Conservation (phyloP, 2,888 invertebrate genomes). For the Pseudolycoriella hygida region DNA sequence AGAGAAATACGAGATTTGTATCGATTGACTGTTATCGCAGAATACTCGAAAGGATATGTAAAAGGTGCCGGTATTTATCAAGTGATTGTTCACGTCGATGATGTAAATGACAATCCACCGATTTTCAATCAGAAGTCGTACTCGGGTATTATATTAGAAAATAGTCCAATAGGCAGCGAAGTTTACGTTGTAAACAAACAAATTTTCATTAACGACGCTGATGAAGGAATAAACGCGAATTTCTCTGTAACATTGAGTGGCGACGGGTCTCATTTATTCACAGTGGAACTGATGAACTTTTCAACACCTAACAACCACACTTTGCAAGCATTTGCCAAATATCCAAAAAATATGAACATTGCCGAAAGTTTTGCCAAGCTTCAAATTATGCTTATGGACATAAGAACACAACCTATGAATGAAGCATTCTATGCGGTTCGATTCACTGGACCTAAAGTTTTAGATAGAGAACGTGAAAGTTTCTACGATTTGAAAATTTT, state of each 20-base stretch:
- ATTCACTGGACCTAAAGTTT: conserved; percentile 25
- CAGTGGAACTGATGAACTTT: conserved; percentile 35
- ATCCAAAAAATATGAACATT: conserved; percentile 19
- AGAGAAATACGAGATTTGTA: conserved; percentile 56
- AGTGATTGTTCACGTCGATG: conserved; percentile 62
- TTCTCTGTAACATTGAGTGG: conserved; percentile 54
- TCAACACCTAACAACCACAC: conserved; percentile 16
- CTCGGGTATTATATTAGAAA: conserved; percentile 63
- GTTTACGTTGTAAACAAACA: conserved; percentile 43
- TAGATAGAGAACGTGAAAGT: conserved; percentile 58
- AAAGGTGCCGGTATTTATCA: conserved; percentile 61
- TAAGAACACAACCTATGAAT: conserved; percentile 18
- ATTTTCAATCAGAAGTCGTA: conserved; percentile 52
- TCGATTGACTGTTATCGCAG: conserved; percentile 61
- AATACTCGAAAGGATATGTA: conserved; percentile 49
- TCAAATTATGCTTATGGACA: conserved; percentile 22
- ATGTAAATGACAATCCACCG: conserved; percentile 78
- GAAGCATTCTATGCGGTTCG: conserved; percentile 22
- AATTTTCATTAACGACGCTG: conserved; percentile 54
- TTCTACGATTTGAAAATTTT: conserved; percentile 50
- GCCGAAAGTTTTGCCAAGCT: conserved; percentile 18
- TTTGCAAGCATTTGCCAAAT: neutral
- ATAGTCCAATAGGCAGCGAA: conserved; percentile 49
- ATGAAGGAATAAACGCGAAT: conserved; percentile 46
- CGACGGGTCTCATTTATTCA: conserved; percentile 56